Percentiles rank a stretch among this genome's conserved stretches.
These are phyloP conservation scores for Egretta garzetta DNA, from an alignment of 2,113 vertebrate genomes.

Conservation along the genomic window DNA sequence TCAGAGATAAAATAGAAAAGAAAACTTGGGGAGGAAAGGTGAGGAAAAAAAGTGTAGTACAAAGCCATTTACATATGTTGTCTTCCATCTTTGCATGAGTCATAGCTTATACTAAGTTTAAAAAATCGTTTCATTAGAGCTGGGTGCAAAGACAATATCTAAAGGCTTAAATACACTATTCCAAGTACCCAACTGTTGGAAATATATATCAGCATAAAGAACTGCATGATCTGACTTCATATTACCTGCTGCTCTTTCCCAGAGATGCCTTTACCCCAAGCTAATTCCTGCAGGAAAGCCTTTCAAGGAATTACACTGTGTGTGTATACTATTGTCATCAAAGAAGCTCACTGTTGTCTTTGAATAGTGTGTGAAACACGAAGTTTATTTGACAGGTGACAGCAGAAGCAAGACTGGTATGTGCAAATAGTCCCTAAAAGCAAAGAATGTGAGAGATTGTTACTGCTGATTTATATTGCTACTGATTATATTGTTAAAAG, in stretches of 20 bases:
- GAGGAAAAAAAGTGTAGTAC: rapidly evolving
- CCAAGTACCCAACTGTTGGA: neutral
- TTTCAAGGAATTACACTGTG: neutral
- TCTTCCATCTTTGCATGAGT: neutral
- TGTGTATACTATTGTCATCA: neutral
- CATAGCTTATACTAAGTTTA: neutral
- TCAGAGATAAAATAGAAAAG: neutral
- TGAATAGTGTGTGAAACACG: neutral
- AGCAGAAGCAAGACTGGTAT: neutral
- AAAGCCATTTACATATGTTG: neutral
- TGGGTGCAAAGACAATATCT: neutral
- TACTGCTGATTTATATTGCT: neutral
- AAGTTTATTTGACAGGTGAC: neutral
- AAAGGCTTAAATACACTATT: neutral
- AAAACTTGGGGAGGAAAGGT: neutral
- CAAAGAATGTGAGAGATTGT: neutral
- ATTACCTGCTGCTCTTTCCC: neutral
- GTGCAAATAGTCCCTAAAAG: neutral
- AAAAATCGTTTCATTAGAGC: neutral
- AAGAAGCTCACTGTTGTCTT: neutral
- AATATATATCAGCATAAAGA: neutral
- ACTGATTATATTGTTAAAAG: neutral
- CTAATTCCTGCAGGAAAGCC: neutral
- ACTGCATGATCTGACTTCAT: neutral
- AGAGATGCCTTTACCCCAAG: neutral